Percentiles rank a stretch among this genome's conserved stretches.
These are phyloP conservation scores for Cyclura pinguis DNA, from an alignment of 2,797 vertebrate species.

Conservation along the genomic window DNA sequence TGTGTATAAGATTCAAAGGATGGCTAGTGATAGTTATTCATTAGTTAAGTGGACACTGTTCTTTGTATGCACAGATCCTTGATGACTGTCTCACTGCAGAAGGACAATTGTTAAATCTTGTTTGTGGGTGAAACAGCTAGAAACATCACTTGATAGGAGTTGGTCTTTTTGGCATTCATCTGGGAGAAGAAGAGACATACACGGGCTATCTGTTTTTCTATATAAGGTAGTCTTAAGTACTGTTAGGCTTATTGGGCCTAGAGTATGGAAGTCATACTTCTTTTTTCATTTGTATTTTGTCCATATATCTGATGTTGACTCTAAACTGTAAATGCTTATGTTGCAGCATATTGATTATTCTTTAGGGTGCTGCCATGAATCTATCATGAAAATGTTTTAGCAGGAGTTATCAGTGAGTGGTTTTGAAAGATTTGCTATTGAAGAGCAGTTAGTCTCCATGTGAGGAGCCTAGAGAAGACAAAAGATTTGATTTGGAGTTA, in stretches of 20 bases:
- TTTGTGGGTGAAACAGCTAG: background rate
- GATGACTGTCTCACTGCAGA: background rate
- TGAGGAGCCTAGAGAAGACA: background rate
- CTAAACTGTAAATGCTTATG: background rate
- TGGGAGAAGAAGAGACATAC: background rate
- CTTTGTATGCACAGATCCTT: background rate
- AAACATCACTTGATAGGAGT: background rate
- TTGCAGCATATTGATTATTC: background rate
- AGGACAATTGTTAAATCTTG: background rate
- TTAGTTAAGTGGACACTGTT: background rate
- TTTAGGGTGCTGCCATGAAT: constrained; percentile 3
- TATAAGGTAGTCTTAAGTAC: background rate
- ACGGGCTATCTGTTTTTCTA: background rate
- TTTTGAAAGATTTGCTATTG: background rate
- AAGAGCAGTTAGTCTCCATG: background rate
- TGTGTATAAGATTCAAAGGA: background rate
- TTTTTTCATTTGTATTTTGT: background rate
- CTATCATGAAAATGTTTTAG: background rate
- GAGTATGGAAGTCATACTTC: background rate
- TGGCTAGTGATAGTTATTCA: background rate
- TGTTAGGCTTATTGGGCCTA: background rate
- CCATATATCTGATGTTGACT: background rate
- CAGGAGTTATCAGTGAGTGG: background rate
- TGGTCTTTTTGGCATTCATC: background rate
- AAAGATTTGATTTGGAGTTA: background rate